Conservation (phyloP, 2,113 vertebrate species). For the human (Homo sapiens) region GRCh38 chr5:3700001-3700500, state of each 20-base stretch:
- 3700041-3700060: not conserved
- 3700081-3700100: not conserved
- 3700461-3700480: not conserved
- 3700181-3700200: not conserved
- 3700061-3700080: not conserved
- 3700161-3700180: not conserved
- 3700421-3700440: not conserved
- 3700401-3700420: not conserved
- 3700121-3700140: rapidly evolving
- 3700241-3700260: not conserved
- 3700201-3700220: not conserved
- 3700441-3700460: not conserved
- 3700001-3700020: not conserved
- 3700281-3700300: not conserved
- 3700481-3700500: not conserved
- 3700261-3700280: not conserved
- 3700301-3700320: not conserved
- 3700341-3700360: not conserved
- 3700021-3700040: not conserved
- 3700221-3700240: not conserved
- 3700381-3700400: not conserved
- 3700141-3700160: not conserved
- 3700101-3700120: not conserved
- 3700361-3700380: not conserved
- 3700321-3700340: too few relatives aligned